A percentile compares a stretch with the other conserved stretches of the same genome.
These are phyloP conservation scores for Corydoras maculifer DNA, from an alignment of 2,113 vertebrate genomes.

Conservation along the genomic window DNA sequence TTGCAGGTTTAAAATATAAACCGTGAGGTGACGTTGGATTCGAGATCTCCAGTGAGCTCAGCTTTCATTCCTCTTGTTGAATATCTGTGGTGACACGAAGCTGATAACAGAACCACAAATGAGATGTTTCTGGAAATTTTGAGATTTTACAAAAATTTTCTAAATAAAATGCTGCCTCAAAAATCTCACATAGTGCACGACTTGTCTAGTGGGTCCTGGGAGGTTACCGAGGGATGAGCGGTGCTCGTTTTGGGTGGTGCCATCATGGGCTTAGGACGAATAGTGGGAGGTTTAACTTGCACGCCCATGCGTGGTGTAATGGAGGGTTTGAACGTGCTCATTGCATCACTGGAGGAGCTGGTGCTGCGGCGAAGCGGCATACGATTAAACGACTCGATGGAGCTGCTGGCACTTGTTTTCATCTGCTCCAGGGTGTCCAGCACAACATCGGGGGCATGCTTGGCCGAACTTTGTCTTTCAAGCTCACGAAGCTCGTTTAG, in stretches of 20 bases:
- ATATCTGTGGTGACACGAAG: background rate
- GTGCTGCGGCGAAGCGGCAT: slow-evolving; percentile 81
- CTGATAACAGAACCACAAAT: too few species aligned
- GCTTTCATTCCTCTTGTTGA: background rate
- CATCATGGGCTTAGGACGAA: slow-evolving; percentile 91
- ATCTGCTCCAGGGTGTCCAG: slow-evolving; percentile 93
- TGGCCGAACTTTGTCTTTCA: slow-evolving; percentile 90
- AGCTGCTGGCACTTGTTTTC: slow-evolving; percentile 71
- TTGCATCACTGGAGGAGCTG: slow-evolving; percentile 85
- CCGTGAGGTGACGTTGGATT: background rate
- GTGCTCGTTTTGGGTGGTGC: slow-evolving; percentile 80
- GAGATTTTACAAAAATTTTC: too few species aligned
- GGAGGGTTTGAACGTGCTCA: slow-evolving; percentile 94
- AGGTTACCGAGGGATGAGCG: slow-evolving; percentile 68
- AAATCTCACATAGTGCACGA: slow-evolving; percentile 90
- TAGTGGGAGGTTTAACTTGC: slow-evolving; percentile 88
- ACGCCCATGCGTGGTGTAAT: slow-evolving; percentile 92
- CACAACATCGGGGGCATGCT: slow-evolving; percentile 92
- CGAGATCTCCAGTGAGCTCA: background rate
- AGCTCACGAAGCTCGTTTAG: slow-evolving; percentile 93
- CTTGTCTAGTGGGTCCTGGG: slow-evolving; percentile 88
- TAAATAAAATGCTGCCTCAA: background rate
- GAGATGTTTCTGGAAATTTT: too few species aligned
- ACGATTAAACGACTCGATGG: slow-evolving; percentile 81
- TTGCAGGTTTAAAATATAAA: background rate